Evolutionary conservation across 2,797 vertebrate species (phyloP).

Genomic region (Artibeus lituratus): DNA sequence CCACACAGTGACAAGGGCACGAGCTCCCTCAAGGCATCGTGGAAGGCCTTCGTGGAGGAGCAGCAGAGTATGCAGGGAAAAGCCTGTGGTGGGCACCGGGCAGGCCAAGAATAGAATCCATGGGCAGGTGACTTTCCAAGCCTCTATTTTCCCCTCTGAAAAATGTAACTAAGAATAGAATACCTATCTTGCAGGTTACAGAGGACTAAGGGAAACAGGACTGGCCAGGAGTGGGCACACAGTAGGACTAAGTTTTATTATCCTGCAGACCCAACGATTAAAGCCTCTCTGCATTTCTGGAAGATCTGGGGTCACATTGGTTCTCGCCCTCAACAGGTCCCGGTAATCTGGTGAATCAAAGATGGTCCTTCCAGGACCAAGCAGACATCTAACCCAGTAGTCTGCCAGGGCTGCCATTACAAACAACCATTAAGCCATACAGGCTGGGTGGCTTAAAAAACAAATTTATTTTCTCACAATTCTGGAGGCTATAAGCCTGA

Average conservation of each 20-base stretch:
- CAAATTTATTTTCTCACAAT: not conserved
- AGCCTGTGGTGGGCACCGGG: fast-evolving
- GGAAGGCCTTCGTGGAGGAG: not conserved
- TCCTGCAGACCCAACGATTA: not conserved
- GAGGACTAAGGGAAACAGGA: not conserved
- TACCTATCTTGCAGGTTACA: no score
- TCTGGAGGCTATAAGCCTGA: not conserved
- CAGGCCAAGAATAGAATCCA: not conserved
- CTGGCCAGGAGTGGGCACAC: not conserved
- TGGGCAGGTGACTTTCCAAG: not conserved
- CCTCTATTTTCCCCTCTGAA: not conserved
- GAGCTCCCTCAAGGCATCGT: fast-evolving
- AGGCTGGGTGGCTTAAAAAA: not conserved
- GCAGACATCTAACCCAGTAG: not conserved
- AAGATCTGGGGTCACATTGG: not conserved
- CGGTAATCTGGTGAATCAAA: not conserved
- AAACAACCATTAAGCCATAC: not conserved
- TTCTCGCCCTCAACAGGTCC: not conserved
- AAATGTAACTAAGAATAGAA: not conserved
- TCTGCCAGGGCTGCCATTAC: not conserved
- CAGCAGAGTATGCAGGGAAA: not conserved
- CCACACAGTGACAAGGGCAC: not conserved
- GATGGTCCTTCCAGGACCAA: not conserved
- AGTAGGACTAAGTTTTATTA: not conserved
- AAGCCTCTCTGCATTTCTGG: not conserved